Evolutionary conservation across 1,140 invertebrate genomes (phyloP).

Genomic region (Sarcophaga bullata): DNA sequence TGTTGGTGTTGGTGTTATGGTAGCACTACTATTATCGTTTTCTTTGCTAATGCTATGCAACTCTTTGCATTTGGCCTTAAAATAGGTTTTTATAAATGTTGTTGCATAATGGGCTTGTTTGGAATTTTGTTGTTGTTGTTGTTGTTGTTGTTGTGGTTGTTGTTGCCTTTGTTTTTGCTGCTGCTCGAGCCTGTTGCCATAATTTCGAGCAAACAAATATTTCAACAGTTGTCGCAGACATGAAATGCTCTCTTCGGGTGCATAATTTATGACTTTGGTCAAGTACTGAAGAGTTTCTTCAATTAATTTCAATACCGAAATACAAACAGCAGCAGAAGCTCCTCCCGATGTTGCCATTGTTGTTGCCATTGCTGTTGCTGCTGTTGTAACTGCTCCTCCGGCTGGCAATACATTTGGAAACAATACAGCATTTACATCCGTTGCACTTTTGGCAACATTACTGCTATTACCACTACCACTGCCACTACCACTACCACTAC

Average conservation of each 20-base stretch:
- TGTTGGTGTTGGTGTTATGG: neutral
- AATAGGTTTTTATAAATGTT: conserved; percentile 57
- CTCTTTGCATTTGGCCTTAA: conserved; percentile 53
- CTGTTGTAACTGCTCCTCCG: conserved; percentile 19
- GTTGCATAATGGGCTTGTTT: conserved; percentile 49
- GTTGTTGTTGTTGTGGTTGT: conserved; percentile 26
- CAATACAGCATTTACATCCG: conserved; percentile 29
- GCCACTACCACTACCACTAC: neutral
- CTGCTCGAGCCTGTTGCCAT: conserved; percentile 66
- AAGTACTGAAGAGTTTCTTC: conserved; percentile 84
- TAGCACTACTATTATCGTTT: neutral
- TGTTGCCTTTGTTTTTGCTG: neutral
- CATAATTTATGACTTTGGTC: conserved; percentile 74
- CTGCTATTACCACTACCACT: neutral
- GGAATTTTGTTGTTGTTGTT: neutral
- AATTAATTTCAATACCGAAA: conserved; percentile 65
- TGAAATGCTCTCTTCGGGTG: conserved; percentile 75
- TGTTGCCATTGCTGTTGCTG: neutral
- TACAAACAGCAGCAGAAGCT: conserved; percentile 48
- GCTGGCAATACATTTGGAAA: neutral
- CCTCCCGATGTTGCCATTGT: conserved; percentile 19
- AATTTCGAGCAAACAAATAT: conserved; percentile 81
- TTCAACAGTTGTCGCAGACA: conserved; percentile 86
- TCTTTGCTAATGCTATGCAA: conserved; percentile 35
- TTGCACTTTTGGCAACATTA: conserved; percentile 15